Evolutionary conservation across 2,888 invertebrate genomes (phyloP).

Genomic region (Rhaphigaster nebulosa): DNA sequence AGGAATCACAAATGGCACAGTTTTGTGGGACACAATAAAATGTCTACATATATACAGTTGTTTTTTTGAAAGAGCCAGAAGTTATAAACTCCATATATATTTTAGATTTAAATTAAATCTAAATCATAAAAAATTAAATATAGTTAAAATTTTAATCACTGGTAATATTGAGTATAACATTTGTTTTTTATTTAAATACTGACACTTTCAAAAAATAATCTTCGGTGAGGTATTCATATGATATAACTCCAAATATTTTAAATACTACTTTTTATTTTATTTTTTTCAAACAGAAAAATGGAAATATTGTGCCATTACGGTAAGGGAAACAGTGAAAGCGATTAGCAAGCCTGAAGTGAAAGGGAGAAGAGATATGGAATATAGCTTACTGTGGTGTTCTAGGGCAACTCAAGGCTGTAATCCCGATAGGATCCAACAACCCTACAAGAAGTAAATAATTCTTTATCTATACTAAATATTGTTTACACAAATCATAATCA

Average conservation of each 20-base stretch:
- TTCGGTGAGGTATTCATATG: neutral
- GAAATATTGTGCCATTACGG: constrained; percentile 2
- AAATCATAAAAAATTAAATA: neutral
- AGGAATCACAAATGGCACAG: constrained; percentile 46
- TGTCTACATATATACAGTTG: constrained; percentile 3
- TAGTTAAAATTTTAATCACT: neutral
- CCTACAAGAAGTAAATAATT: constrained; percentile 66
- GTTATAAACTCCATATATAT: neutral
- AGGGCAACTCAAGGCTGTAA: constrained; percentile 67
- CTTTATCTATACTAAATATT: constrained; percentile 46
- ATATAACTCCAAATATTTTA: neutral
- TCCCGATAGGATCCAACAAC: constrained; percentile 67
- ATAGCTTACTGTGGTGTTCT: constrained; percentile 65
- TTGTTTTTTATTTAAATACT: neutral
- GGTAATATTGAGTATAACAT: neutral
- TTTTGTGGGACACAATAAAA: neutral
- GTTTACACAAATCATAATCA: constrained; percentile 54
- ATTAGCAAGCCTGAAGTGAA: constrained; percentile 63
- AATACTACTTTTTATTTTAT: neutral
- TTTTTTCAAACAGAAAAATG: neutral
- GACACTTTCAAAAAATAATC: constrained; percentile 42
- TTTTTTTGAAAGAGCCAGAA: constrained; percentile 46
- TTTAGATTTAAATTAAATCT: neutral
- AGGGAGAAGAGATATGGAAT: constrained; percentile 60
- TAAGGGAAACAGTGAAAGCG: constrained; percentile 60